Evolutionary conservation across 1,140 invertebrate genomes (phyloP).

Genomic region (Psilanteris sp.): DNA sequence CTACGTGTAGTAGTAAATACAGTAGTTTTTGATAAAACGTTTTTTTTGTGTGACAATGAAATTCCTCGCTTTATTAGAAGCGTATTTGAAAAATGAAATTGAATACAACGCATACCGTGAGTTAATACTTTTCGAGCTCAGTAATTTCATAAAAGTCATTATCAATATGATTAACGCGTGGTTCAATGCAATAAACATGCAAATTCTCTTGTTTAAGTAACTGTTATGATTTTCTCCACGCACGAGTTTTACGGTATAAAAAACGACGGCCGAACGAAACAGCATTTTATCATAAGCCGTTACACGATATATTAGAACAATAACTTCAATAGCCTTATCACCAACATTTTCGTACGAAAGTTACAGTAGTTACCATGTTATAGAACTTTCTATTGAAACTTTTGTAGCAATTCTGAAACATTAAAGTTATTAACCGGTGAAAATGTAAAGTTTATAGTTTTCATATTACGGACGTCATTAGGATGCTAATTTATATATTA

Average conservation of each 20-base stretch:
- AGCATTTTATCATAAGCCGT: conserved; percentile 31
- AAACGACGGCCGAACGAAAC: conserved; percentile 19
- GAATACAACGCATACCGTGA: too few relatives aligned
- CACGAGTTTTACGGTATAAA: background rate
- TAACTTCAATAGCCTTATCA: conserved; percentile 63
- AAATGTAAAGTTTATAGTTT: conserved; percentile 63
- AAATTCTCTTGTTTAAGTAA: too few relatives aligned
- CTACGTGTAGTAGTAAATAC: too few relatives aligned
- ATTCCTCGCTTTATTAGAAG: too few relatives aligned
- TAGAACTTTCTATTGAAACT: conserved; percentile 63
- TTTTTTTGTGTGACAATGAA: too few relatives aligned
- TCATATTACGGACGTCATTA: conserved; percentile 48
- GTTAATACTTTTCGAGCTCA: too few relatives aligned
- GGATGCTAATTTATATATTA: conserved; percentile 47
- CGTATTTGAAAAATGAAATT: too few relatives aligned
- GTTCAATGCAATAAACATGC: too few relatives aligned
- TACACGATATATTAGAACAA: conserved; percentile 48
- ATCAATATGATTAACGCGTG: too few relatives aligned
- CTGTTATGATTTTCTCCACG: background rate
- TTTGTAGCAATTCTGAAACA: conserved; percentile 56
- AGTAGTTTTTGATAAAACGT: too few relatives aligned
- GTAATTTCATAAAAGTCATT: too few relatives aligned
- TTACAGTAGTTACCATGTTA: conserved; percentile 55
- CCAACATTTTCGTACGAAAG: conserved; percentile 59
- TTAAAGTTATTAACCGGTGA: conserved; percentile 63